Conservation (phyloP, 2,113 vertebrate genomes). For the Ellobius talpinus region DNA sequence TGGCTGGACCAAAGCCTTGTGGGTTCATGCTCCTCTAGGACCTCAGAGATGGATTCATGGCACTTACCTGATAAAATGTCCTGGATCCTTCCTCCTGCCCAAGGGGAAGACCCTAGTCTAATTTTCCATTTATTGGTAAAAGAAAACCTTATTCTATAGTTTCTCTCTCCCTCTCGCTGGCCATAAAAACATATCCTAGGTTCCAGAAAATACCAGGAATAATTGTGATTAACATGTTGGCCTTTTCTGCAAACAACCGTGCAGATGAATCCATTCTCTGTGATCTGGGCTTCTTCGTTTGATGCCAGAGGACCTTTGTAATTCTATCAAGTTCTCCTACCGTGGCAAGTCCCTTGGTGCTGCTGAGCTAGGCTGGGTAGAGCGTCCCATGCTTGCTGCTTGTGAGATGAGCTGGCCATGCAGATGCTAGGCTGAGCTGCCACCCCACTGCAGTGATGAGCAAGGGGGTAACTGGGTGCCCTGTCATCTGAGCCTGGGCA, state of each 20-base stretch:
- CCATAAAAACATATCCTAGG: not conserved
- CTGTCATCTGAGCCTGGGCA: not conserved
- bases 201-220: not conserved
- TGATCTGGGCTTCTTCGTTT: not conserved
- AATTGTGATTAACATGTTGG: not conserved
- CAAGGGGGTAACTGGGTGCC: not conserved
- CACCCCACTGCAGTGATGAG: not conserved
- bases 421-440: not conserved
- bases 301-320: not conserved
- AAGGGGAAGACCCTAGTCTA: not conserved
- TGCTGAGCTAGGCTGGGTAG: not conserved
- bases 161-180: not conserved
- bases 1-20: too few relatives aligned
- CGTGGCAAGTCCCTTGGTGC: not conserved
- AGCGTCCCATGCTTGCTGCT: not conserved
- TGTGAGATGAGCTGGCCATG: fast-evolving
- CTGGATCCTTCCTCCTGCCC: not conserved
- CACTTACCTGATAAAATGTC: not conserved
- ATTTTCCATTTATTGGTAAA: slow-evolving; percentile 7
- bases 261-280: not conserved
- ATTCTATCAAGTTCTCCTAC: not conserved
- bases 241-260: not conserved
- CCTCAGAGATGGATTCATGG: not conserved
- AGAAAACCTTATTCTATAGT: not conserved
- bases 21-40: not conserved